A percentile compares a stretch with the other conserved stretches of the same genome.
phyloP scores from a whole-genome alignment of 2,888 invertebrate species.

The Dynastes maya region DNA sequence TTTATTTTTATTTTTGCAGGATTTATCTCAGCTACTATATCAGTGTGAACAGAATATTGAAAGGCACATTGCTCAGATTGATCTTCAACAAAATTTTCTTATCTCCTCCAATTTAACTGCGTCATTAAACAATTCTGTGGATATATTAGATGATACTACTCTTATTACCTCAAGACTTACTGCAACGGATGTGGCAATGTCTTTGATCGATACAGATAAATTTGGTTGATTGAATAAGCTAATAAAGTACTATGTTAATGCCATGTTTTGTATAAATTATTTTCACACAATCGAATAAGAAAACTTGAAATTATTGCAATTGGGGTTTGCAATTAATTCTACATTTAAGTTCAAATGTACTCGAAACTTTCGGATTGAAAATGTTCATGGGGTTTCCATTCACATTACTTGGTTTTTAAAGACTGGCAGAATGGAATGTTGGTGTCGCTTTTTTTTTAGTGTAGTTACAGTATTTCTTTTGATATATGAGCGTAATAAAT shows the following conservation, averaged over 20 bases:
- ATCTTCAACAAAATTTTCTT: constrained; percentile 30
- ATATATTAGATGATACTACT: constrained; percentile 60
- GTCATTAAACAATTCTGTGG: constrained; percentile 39
- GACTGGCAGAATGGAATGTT: too few relatives aligned
- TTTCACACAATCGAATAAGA: too few relatives aligned
- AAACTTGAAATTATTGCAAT: too few relatives aligned
- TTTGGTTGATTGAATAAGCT: constrained; percentile 51
- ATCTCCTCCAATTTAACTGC: constrained; percentile 25
- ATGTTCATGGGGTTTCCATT: too few relatives aligned
- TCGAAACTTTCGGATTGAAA: too few relatives aligned
- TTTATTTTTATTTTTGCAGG: constrained; percentile 58
- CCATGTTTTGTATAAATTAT: background rate
- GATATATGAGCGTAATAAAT: too few relatives aligned
- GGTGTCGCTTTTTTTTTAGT: too few relatives aligned
- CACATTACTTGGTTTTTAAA: too few relatives aligned
- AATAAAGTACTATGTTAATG: constrained; percentile 20
- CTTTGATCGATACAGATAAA: constrained; percentile 65
- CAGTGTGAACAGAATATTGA: constrained; percentile 63
- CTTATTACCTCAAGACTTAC: constrained; percentile 61
- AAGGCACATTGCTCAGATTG: constrained; percentile 32
- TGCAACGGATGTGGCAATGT: constrained; percentile 64
- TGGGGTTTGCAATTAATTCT: too few relatives aligned
- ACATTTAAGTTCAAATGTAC: too few relatives aligned
- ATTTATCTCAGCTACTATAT: constrained; percentile 59
- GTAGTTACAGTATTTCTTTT: too few relatives aligned